Evolutionary conservation across 2,797 vertebrate species (phyloP).

Genomic region (Clarias pachynema): DNA sequence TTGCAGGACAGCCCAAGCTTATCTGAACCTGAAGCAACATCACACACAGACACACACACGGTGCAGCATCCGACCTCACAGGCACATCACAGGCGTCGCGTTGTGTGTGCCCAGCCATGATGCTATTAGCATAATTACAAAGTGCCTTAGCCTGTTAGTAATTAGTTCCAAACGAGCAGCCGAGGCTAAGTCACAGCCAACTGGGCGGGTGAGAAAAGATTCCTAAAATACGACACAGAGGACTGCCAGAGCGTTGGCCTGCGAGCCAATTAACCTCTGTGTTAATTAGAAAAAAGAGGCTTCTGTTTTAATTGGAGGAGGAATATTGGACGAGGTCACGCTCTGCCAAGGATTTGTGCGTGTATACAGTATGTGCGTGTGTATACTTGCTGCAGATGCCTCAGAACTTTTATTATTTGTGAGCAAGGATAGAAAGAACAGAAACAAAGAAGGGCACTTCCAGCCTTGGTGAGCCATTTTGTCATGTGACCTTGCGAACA

Average conservation of each 20-base stretch:
- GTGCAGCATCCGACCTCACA: conserved; percentile 23
- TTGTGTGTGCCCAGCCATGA: conserved; percentile 27
- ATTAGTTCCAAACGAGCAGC: conserved; percentile 46
- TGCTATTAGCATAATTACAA: conserved; percentile 55
- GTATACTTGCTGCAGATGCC: background rate
- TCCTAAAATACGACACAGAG: conserved; percentile 21
- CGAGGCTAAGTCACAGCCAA: conserved; percentile 40
- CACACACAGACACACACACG: background rate
- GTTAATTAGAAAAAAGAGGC: conserved; percentile 51
- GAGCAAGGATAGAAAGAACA: background rate
- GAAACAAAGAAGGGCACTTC: background rate
- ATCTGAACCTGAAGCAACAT: conserved; percentile 20
- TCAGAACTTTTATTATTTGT: background rate
- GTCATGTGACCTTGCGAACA: background rate
- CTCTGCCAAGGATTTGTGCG: background rate
- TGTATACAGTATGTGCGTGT: background rate
- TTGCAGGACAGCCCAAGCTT: background rate
- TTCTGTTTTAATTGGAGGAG: conserved; percentile 28
- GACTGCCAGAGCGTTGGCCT: conserved; percentile 14
- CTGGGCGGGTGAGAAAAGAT: conserved; percentile 24
- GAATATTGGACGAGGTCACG: conserved; percentile 10
- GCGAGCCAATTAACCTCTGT: conserved; percentile 48
- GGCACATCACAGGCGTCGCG: conserved; percentile 20
- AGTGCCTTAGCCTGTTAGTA: conserved; percentile 45
- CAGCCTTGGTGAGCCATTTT: background rate